phyloP scores from a whole-genome alignment of 2,888 invertebrate species.

The Lingula anatina region DNA sequence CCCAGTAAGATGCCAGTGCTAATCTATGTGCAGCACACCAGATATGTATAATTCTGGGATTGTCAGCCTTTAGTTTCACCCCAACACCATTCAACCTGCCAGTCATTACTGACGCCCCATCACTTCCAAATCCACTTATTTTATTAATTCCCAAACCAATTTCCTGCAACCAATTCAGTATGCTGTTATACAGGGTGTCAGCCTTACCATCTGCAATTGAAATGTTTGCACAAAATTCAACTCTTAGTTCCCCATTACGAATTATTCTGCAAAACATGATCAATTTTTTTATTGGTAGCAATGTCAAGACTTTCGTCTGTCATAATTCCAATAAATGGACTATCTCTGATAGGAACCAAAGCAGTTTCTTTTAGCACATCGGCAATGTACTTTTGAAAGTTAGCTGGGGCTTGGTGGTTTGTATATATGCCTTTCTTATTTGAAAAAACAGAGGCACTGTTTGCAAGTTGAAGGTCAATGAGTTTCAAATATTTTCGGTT shows the following conservation, averaged over 20 bases:
- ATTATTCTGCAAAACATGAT: constrained; percentile 6
- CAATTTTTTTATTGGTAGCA: constrained; percentile 8
- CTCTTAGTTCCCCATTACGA: constrained; percentile 1
- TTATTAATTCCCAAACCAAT: constrained; percentile 3
- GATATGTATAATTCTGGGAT: constrained; percentile 9
- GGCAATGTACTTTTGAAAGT: constrained; percentile 5
- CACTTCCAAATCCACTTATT: constrained; percentile 8
- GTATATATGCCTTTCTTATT: constrained; percentile 7
- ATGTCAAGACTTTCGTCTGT: constrained; percentile 9
- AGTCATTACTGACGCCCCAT: constrained; percentile 11
- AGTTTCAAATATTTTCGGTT: no score
- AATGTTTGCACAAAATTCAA: constrained; percentile 8
- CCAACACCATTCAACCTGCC: constrained; percentile 6
- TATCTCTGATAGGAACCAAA: constrained; percentile 4
- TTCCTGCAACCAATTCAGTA: constrained; percentile 6
- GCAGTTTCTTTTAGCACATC: constrained; percentile 4
- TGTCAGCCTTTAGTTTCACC: constrained; percentile 4
- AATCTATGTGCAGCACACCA: no score
- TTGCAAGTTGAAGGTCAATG: no score
- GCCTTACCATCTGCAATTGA: constrained; percentile 8
- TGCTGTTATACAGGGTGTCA: constrained; percentile 7
- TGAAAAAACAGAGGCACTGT: no score
- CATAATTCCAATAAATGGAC: constrained; percentile 11
- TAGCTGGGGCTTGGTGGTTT: constrained; percentile 4
- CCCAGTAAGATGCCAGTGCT: no score